Base-by-base conservation (phyloP, 2,888 invertebrate species). In the Myopa testacea region DNA sequence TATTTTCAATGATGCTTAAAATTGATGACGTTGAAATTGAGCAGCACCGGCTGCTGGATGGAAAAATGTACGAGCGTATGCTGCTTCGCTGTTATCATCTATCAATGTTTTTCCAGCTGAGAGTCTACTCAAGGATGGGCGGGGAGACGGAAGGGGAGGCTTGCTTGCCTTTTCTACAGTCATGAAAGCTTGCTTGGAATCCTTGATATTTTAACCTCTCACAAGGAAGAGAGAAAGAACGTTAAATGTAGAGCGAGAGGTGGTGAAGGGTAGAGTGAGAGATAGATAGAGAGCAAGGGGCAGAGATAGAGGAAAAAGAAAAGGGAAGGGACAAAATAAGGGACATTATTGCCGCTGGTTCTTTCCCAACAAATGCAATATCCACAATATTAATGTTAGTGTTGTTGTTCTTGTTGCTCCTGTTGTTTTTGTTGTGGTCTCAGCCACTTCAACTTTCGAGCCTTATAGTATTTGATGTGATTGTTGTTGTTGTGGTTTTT, bases 1-100 rank as follows among this genome's bases (percentile, higher is more conserved):
- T 87, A 83, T 83, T 84, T 84, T 87, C 85, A 86, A 87, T 85
- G 87, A 81, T 86, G 86, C 87, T 87, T 84, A 81, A 85, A 50
- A 69, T 58, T 75, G 68, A 69, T 60, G 69, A 75, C 60, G 60
- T 68, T 68, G 40, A 52, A 75, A 75, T 55, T 40, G 67, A 68
- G 75, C 60, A 73, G 60, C 65, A 52, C 34, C 63, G 63, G 52
- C 65, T 45, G 74, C 73, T 19, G 62, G 62, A 73, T 73, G 55
- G 55, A 55, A 55, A 55, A n/a, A 55, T 55, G 10, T 5, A n/a
- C n/a, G 10, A 16, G 16, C 14, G 74, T 26, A 26, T 19, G 19
- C 69, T 67, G 6, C 65, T 60, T 60, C 58, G 58, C 68, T 75
- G 68, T 75, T 76, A 76, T 71, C 70, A 76, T 67, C 60, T 65